These are phyloP conservation scores for Psophia crepitans DNA, from an alignment of 2,113 vertebrate species.

Conservation along the genomic window DNA sequence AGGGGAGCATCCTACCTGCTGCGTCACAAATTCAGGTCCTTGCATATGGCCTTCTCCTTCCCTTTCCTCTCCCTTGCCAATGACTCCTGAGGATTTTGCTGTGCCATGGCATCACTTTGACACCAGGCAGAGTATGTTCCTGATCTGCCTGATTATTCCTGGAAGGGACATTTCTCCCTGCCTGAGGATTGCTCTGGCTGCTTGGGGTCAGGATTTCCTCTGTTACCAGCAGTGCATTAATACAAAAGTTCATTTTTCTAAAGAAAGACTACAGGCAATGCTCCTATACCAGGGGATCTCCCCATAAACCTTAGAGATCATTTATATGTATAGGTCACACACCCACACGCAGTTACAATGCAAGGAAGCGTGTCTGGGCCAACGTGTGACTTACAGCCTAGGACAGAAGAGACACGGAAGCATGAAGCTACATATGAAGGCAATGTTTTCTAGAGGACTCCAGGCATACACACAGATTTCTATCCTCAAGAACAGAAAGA, in stretches of 20 bases:
- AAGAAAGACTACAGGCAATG: not conserved
- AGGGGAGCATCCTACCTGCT: not conserved
- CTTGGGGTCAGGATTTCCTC: not conserved
- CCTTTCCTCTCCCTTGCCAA: not conserved
- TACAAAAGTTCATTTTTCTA: not conserved
- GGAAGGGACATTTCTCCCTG: not conserved
- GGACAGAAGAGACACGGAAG: not conserved
- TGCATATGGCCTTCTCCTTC: not conserved
- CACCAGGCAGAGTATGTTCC: not conserved
- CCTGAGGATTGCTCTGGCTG: not conserved
- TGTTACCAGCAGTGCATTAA: not conserved
- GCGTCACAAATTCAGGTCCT: not conserved
- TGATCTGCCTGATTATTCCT: not conserved
- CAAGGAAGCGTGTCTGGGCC: accelerated
- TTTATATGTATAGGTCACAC: not conserved
- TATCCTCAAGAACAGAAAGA: not conserved
- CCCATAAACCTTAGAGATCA: accelerated
- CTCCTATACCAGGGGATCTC: not conserved
- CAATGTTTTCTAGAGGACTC: not conserved
- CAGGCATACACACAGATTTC: not conserved
- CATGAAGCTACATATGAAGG: accelerated
- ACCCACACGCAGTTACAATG: not conserved
- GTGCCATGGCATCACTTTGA: accelerated
- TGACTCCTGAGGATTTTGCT: not conserved
- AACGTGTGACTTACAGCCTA: not conserved